Conservation (phyloP, 2,888 invertebrate species). For the Lottia scabra region DNA sequence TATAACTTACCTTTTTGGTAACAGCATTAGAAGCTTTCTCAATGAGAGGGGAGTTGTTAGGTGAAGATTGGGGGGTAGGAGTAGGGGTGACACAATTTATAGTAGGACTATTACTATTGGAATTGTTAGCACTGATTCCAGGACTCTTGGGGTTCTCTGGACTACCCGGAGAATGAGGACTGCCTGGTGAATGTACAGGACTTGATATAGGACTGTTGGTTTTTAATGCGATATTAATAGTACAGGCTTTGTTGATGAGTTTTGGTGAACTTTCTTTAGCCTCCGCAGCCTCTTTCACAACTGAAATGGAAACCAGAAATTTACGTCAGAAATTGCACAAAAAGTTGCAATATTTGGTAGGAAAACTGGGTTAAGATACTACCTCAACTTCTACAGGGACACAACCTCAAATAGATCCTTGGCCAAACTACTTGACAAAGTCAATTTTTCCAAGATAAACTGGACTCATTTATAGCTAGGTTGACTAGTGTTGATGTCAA, state of each 20-base stretch:
- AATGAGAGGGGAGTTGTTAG: constrained; percentile 23
- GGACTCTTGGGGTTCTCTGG: constrained; percentile 39
- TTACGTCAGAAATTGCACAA: too few relatives aligned
- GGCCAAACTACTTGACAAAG: too few relatives aligned
- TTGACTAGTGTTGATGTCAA: too few relatives aligned
- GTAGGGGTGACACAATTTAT: constrained; percentile 22
- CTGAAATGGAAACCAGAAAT: constrained; percentile 14
- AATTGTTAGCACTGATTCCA: constrained; percentile 40
- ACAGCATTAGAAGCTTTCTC: constrained; percentile 27
- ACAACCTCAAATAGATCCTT: too few relatives aligned
- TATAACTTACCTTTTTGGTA: constrained; percentile 11
- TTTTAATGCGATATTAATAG: constrained; percentile 55
- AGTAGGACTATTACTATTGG: constrained; percentile 30
- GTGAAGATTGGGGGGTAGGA: constrained; percentile 32
- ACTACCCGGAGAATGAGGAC: constrained; percentile 49
- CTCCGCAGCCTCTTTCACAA: constrained; percentile 56
- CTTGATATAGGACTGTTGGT: constrained; percentile 48
- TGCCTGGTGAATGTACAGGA: constrained; percentile 49
- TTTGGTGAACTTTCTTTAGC: constrained; percentile 53
- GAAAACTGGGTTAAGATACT: too few relatives aligned
- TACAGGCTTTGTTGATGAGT: constrained; percentile 45
- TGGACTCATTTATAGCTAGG: too few relatives aligned
- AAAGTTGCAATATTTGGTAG: too few relatives aligned
- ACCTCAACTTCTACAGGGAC: too few relatives aligned
- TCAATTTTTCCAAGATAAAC: too few relatives aligned